Base-by-base conservation (phyloP, 2,797 vertebrate species). In the Lithobates sylvaticus region DNA sequence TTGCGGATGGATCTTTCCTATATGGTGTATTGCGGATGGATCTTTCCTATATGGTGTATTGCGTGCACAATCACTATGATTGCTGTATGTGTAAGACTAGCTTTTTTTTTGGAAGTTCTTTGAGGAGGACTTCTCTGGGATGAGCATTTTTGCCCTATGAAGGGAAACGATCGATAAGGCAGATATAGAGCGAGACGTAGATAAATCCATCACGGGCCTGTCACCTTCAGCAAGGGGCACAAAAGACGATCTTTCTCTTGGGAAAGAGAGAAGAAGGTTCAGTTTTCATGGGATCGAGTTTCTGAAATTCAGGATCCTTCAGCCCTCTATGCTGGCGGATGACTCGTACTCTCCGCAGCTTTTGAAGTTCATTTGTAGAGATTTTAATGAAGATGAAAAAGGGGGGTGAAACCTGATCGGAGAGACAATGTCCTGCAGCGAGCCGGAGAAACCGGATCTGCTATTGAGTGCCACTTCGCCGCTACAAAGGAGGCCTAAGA, bases 381-480 rank as follows among this genome's bases (percentile, higher is more conserved):
- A 83, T 87, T 79, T 84, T 70, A 70, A 50, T 87, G 81, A 78
- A 87, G 81, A 83, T 87, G 81, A 83, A 78, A 86, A 76, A 83
- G 70, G 44, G 78, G 16, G 76, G 47, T 27, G 80, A 73, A 82
- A 87, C 76, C 81, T 44, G 81, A 78, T 39, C 29, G 61, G 69
- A 86, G 16, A 34, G 58, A 70, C 61, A 18, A 61, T 72, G 73
- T 83, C 75, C 80, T 61, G 16, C 47, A 42, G 80, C 78, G 5
- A 7, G 67, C 18, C 5, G 32, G 9, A 2, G 85, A 73, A 87
- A 87, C 80, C 39, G 26, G 47, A 86, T 86, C 78, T 72, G 64
- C 78, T 42, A 67, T 76, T 61, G 47, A 64, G 26, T 27, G 73
- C 73, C 39, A 39, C 39, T 39, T 39, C 39, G 10, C 39, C 1